Percentiles rank a stretch among this genome's conserved stretches.
These are phyloP conservation scores for Sylvicapra grimmia DNA, from an alignment of 2,113 vertebrate species.

Conservation along the genomic window DNA sequence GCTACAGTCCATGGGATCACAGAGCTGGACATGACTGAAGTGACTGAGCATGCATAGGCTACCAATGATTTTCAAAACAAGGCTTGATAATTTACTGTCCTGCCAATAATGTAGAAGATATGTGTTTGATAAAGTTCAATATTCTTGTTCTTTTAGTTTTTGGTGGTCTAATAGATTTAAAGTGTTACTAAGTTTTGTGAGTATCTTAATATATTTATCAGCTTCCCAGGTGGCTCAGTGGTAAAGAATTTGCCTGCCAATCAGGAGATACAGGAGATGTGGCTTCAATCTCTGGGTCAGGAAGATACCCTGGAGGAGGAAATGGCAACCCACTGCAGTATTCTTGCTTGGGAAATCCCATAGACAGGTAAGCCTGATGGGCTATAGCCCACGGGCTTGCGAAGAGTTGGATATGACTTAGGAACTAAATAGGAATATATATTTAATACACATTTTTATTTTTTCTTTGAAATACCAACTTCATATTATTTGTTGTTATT, in stretches of 20 bases:
- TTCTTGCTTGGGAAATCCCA: not conserved
- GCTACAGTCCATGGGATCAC: not conserved
- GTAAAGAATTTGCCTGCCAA: not conserved
- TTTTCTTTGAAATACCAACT: not conserved
- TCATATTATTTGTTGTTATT: not conserved
- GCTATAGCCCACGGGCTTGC: not conserved
- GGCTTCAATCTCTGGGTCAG: not conserved
- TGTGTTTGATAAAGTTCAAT: not conserved
- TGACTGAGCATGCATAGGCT: not conserved
- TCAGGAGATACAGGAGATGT: not conserved
- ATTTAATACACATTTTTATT: not conserved
- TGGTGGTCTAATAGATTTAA: not conserved
- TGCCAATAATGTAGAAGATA: not conserved
- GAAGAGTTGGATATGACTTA: not conserved
- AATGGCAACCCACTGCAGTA: not conserved
- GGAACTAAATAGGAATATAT: not conserved
- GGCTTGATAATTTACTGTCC: not conserved
- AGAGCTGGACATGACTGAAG: not conserved
- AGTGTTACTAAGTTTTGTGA: not conserved
- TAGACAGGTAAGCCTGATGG: not conserved
- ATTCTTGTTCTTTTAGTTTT: not conserved
- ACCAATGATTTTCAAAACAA: not conserved
- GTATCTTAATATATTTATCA: not conserved
- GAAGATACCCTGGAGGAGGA: not conserved
- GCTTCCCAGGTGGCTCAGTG: not conserved